A percentile compares a stretch with the other conserved stretches of the same genome.
Evolutionary conservation across 2,888 invertebrate genomes (phyloP).

Genomic region (Harpalus rubripes): DNA sequence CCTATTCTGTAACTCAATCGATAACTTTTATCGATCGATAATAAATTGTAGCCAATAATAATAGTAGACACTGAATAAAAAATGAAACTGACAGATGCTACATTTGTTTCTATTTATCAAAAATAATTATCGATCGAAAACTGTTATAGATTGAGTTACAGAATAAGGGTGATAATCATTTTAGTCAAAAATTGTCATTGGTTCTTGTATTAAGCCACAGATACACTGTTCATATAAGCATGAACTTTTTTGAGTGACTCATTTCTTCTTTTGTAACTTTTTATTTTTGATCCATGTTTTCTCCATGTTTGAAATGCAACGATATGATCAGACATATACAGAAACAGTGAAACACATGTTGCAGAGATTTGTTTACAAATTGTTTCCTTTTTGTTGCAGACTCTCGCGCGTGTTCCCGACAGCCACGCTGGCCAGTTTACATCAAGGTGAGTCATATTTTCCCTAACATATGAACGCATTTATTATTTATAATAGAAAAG

Average conservation of each 20-base stretch:
- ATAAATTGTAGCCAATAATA: too few relatives aligned
- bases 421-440: constrained; percentile 88
- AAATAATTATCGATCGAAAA: too few relatives aligned
- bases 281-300: background rate
- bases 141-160: too few relatives aligned
- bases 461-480: background rate
- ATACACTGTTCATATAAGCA: too few relatives aligned
- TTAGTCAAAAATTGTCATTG: too few relatives aligned
- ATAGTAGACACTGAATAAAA: too few relatives aligned
- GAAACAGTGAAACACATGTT: background rate
- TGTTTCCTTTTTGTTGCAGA: constrained; percentile 79
- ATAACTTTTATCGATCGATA: too few relatives aligned
- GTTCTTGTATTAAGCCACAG: too few relatives aligned
- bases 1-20: too few relatives aligned
- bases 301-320: background rate
- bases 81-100: too few relatives aligned
- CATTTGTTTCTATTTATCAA: too few relatives aligned
- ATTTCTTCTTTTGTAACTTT: background rate
- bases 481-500: background rate
- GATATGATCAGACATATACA: background rate
- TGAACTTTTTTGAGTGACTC: background rate
- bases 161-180: too few relatives aligned
- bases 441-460: constrained; percentile 82
- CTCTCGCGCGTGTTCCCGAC: constrained; percentile 89
- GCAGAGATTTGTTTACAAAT: background rate